Conservation (phyloP, 37 sponge, comb jelly and placozoan species). For the Spongilla lacustris region DNA sequence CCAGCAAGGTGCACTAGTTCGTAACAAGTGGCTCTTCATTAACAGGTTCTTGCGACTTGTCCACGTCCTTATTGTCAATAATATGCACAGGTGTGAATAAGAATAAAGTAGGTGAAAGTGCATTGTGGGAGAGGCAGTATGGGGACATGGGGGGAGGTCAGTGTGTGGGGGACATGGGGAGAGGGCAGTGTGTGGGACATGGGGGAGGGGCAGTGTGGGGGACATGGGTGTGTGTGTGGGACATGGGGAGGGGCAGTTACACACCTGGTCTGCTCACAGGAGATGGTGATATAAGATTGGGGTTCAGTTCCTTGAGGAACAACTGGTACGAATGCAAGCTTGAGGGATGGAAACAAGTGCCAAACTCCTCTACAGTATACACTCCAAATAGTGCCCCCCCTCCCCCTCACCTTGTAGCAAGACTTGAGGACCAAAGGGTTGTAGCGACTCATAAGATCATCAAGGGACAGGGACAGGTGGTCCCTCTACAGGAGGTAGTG, state of each 20-base stretch:
- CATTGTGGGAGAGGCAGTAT: no score
- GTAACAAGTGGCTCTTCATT: conserved; percentile 18
- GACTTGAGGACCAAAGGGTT: conserved; percentile 50
- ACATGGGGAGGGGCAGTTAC: no score
- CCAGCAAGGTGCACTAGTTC: conserved; percentile 53
- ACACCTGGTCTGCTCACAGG: not conserved
- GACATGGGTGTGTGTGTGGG: no score
- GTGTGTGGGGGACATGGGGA: not conserved
- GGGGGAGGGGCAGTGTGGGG: no score
- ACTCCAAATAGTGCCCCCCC: not conserved
- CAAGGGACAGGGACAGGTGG: conserved; percentile 40
- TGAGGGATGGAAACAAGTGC: not conserved
- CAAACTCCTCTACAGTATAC: no score
- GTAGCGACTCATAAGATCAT: conserved; percentile 53
- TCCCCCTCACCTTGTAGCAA: conserved; percentile 40
- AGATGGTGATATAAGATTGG: not conserved
- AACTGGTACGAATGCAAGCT: not conserved
- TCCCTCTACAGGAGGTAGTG: conserved; percentile 24
- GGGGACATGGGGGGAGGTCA: no score
- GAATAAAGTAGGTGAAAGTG: no score
- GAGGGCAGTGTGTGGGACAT: no score
- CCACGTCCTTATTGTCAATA: not conserved
- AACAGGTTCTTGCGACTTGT: not conserved
- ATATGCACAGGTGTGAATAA: no score
- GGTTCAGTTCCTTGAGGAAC: not conserved